These are phyloP conservation scores for Acanthopagrus latus DNA, from an alignment of 2,797 vertebrate genomes.

Conservation along the genomic window DNA sequence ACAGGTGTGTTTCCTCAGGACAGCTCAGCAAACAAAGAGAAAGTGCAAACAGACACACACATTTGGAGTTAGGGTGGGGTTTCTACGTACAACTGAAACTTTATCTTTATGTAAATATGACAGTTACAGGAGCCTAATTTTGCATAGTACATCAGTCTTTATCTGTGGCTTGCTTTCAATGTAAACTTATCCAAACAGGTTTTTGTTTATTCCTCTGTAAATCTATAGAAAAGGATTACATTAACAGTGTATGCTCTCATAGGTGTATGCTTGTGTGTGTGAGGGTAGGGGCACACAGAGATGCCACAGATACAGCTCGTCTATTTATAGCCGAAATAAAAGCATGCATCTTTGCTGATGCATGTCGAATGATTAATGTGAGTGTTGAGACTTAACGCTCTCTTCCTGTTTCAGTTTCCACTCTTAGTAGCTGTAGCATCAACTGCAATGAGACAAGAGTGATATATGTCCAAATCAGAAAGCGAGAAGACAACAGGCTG, in stretches of 20 bases:
- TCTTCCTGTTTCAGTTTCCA: not conserved
- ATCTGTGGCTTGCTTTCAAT: not conserved
- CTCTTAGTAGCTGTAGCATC: not conserved
- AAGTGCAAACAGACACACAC: slow-evolving; percentile 7
- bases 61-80: slow-evolving; percentile 45
- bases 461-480: slow-evolving; percentile 16
- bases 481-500: slow-evolving; percentile 32
- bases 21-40: slow-evolving; percentile 66
- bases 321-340: slow-evolving; percentile 68
- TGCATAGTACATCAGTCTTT: slow-evolving; percentile 13
- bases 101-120: slow-evolving; percentile 67
- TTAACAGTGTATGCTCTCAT: not conserved
- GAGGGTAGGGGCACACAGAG: not conserved
- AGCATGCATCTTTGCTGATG: slow-evolving; percentile 55
- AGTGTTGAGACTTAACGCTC: slow-evolving; percentile 1
- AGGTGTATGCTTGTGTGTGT: slow-evolving; percentile 21
- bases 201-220: not conserved
- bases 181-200: not conserved
- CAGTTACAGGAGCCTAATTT: slow-evolving; percentile 40
- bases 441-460: slow-evolving; percentile 23
- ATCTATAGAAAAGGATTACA: not conserved
- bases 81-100: slow-evolving; percentile 20
- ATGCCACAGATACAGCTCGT: slow-evolving; percentile 47
- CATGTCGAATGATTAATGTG: slow-evolving; percentile 48
- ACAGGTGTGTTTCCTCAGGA: slow-evolving; percentile 66